Base-by-base conservation (phyloP, 2,113 vertebrate species). In the Psilopogon haemacephalus region DNA sequence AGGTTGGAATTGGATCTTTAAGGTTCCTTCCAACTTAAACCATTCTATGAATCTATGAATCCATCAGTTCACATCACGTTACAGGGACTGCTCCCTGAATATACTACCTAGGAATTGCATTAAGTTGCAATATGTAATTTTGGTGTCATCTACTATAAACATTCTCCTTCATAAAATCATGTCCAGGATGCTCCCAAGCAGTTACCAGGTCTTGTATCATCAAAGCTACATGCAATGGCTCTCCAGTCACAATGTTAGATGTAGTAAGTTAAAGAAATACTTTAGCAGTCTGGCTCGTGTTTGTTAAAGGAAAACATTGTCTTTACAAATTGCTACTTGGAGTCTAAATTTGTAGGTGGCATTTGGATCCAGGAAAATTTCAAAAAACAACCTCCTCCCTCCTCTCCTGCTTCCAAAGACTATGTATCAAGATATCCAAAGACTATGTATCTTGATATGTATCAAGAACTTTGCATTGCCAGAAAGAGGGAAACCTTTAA, bases 111-210 rank as follows among this genome's bases (percentile, higher is more conserved):
- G 28, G 44, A 90, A 95, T 94, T 82, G 86, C 17, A 46, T 42
- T 54, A 68, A 93, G 58, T 4, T 73, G 54, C 72, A 71, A 69
- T 65, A 42, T 62, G 23, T 73, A 59, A 90, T 93, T 75, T 67
- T 37, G 18, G 28, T 76, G 12, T 35, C 10, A 9, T 54, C 46
- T 78, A 30, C 59, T 69, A 52, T 42, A 65, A 26, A 79, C 26
- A 18, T 21, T 71, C 69, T 23, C 65, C 71, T 73, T 40, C 70
- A 59, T 48, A 71, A 81, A 93, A 84, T 52, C 69, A 80, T 23
- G 11, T 27, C 54, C 30, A 44, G 44, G 79, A 80, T 8, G n/a
- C 6, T 6, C 64, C 48, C 71, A 77, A 71, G 74, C 0, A 5
- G 33, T 44, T 65, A 26, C 54, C 13, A 73, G 28, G 11, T 56